These are phyloP conservation scores for Sphaeridia pumilis DNA, from an alignment of 2,888 invertebrate genomes.

Conservation along the genomic window DNA sequence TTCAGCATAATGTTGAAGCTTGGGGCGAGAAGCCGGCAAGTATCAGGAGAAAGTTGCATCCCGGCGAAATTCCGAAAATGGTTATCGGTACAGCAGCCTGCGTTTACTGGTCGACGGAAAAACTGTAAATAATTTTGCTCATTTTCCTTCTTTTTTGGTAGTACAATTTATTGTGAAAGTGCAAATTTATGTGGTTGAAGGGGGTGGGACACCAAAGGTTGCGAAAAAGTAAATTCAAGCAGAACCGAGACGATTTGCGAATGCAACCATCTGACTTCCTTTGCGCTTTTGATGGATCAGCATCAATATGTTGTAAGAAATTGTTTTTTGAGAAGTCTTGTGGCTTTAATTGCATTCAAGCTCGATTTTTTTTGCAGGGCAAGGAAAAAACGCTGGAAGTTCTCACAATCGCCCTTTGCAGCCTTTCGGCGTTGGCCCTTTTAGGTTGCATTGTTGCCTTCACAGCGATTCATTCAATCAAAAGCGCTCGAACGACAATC, in stretches of 20 bases:
- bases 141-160: no score
- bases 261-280: constrained; percentile 40
- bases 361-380: no score
- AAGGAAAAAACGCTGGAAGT: constrained; percentile 38
- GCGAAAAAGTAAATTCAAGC: constrained; percentile 37
- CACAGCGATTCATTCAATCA: constrained; percentile 40
- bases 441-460: constrained; percentile 67
- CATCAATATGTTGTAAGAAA: constrained; percentile 37
- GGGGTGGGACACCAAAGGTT: constrained; percentile 36
- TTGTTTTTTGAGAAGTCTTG: no score
- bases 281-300: constrained; percentile 41
- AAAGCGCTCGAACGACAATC: constrained; percentile 87
- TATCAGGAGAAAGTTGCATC: constrained; percentile 25
- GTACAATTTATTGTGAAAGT: no score
- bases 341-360: no score
- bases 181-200: constrained; percentile 18
- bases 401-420: constrained; percentile 50
- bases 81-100: constrained; percentile 25
- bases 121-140: constrained; percentile 21
- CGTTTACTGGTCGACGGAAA: constrained; percentile 25
- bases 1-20: constrained; percentile 29
- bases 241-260: constrained; percentile 39
- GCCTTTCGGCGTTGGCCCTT: constrained; percentile 66
- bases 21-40: constrained; percentile 20
- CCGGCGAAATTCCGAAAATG: constrained; percentile 27